These are phyloP conservation scores for Drosophila triauraria DNA, from an alignment of 1,140 invertebrate species.

Conservation along the genomic window DNA sequence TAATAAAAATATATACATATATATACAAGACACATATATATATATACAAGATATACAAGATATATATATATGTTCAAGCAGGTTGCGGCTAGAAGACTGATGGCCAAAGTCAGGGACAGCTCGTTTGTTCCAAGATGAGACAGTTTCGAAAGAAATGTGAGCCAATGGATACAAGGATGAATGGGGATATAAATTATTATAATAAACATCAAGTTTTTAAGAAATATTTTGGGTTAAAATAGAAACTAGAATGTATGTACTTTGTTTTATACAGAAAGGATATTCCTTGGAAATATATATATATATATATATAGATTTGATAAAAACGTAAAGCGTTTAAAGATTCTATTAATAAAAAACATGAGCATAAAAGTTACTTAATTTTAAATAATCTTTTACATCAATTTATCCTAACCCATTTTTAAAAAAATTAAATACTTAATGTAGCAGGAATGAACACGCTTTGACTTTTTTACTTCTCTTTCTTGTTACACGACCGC, in stretches of 20 bases:
- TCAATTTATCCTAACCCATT: no score
- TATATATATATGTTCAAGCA: neutral
- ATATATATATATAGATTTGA: neutral
- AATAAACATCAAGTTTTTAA: neutral
- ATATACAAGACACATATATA: neutral
- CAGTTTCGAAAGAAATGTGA: slow-evolving; percentile 28
- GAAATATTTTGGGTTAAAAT: neutral
- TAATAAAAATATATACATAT: slow-evolving; percentile 21
- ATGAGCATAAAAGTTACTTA: no score
- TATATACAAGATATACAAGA: slow-evolving; percentile 18
- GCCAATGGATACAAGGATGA: slow-evolving; percentile 4
- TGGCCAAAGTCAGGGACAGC: slow-evolving; percentile 46
- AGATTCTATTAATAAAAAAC: no score
- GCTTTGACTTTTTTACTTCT: no score
- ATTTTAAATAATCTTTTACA: no score
- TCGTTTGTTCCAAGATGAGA: slow-evolving; percentile 38
- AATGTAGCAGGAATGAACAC: no score
- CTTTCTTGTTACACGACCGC: no score
- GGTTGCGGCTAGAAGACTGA: slow-evolving; percentile 35
- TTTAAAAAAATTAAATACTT: no score
- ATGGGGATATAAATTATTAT: slow-evolving; percentile 1
- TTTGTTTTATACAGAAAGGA: no score
- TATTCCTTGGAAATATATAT: neutral
- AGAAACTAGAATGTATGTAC: neutral
- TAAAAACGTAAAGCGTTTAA: neutral